Evolutionary conservation across 2,797 vertebrate genomes (phyloP), one percentile per base, ranked within the genome.

Genomic region (Mallotus villosus): DNA sequence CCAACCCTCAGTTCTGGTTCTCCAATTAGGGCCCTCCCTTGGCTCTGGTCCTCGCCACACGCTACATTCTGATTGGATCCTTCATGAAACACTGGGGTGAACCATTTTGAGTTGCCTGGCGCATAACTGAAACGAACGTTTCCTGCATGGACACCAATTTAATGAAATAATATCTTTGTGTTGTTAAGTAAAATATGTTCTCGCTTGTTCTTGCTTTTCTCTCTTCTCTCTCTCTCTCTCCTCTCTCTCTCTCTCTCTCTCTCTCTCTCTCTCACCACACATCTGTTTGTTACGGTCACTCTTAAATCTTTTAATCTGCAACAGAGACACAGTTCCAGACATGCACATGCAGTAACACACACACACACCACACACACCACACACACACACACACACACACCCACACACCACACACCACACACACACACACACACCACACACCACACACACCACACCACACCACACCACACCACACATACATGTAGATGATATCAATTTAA

Each of bases 241-340:
- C 37, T 41, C 37, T 11, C 37, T 34, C 37, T 11, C 37, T 41
- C 37, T 41, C 37, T 41, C 37, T 41, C 7, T 41, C 37, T 41
- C 37, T 41, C 7, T 11, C 7, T 41, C 7, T 41, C 37, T 41
- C 9, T 11, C 37, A 11, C 37, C 37, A 67, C 66, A 78, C 75
- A 75, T 78, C 63, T 64, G 71, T 34, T 60, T 46, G 8, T 72
- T 77, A 72, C 75, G 71, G 77, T 77, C 70, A 74, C 66, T 72
- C 68, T 70, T 63, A 41, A 12, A 41, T 41, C 37, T 41, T 41
- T 41, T 41, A 41, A 41, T 41, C 37, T 41, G 37, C 57, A 21
- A 49, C 25, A 74, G 67, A 68, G 24, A 37, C 16, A 37, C 29
- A 64, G 37, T 41, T 41, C 6, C 63, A 41, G 14, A 64, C 63